phyloP scores from a whole-genome alignment of 1,140 invertebrate genomes.

The Coptotermes formosanus region DNA sequence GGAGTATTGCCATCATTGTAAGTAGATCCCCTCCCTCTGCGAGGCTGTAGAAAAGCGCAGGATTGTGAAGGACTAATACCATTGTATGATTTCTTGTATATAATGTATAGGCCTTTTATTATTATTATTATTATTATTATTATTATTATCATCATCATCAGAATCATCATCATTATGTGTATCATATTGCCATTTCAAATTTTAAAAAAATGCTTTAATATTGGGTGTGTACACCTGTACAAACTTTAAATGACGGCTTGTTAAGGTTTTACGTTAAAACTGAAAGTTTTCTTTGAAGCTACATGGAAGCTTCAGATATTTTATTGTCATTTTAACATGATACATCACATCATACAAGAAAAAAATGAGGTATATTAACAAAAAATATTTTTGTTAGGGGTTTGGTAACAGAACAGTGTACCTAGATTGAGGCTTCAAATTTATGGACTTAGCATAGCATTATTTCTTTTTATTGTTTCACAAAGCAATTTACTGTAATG shows the following conservation, averaged over 20 bases:
- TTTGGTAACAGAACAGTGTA: conserved; percentile 18
- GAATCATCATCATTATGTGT: conserved; percentile 21
- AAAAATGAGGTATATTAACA: neutral
- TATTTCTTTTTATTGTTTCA: neutral
- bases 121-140: neutral
- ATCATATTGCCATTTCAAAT: conserved; percentile 18
- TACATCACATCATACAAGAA: neutral
- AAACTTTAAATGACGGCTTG: neutral
- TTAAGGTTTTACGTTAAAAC: neutral
- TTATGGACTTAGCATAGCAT: neutral
- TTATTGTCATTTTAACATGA: neutral
- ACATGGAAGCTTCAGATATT: neutral
- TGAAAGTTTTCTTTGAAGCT: conserved; percentile 4
- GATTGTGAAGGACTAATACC: neutral
- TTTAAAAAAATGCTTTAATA: conserved; percentile 24
- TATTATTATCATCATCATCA: too few relatives aligned
- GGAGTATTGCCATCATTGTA: neutral
- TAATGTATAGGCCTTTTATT: conserved; percentile 28
- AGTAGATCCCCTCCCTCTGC: neutral
- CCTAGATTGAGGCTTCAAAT: neutral
- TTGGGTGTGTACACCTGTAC: conserved; percentile 9
- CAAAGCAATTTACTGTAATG: neutral
- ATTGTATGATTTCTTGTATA: conserved; percentile 22
- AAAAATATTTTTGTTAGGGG: neutral
- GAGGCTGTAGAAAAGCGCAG: neutral